These are phyloP conservation scores for Sarcophaga carnaria DNA, from an alignment of 2,888 invertebrate species.

Conservation along the genomic window DNA sequence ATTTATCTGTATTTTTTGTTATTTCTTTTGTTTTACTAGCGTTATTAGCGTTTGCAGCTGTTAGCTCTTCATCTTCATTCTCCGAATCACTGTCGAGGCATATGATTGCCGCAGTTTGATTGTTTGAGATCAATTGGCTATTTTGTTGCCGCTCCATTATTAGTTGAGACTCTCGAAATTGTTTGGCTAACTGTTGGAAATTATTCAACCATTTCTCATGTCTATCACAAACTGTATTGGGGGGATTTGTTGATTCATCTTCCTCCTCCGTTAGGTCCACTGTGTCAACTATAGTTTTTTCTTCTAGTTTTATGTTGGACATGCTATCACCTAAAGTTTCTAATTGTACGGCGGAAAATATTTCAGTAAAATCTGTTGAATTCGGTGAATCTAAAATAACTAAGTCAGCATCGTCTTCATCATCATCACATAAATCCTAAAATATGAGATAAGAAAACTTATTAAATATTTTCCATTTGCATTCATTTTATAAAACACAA, in stretches of 20 bases:
- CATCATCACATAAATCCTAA: constrained; percentile 64
- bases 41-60: neutral
- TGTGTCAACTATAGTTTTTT: constrained; percentile 43
- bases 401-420: constrained; percentile 54
- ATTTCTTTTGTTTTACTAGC: neutral
- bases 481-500: too few species aligned
- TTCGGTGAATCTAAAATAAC: neutral
- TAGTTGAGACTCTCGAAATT: constrained; percentile 38
- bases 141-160: constrained; percentile 40
- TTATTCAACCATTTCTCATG: constrained; percentile 59
- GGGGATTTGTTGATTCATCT: neutral
- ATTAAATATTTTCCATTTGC: neutral
- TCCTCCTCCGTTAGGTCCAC: constrained; percentile 55
- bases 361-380: constrained; percentile 43
- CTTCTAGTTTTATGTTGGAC: constrained; percentile 49
- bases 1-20: neutral
- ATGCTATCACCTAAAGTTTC: constrained; percentile 36
- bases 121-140: constrained; percentile 14
- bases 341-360: constrained; percentile 35
- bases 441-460: neutral
- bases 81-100: constrained; percentile 61
- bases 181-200: constrained; percentile 39
- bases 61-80: constrained; percentile 10
- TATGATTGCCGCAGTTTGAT: constrained; percentile 22
- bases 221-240: neutral